Evolutionary conservation across 2,113 vertebrate species (phyloP).

Genomic region (Microcebus jonahi): DNA sequence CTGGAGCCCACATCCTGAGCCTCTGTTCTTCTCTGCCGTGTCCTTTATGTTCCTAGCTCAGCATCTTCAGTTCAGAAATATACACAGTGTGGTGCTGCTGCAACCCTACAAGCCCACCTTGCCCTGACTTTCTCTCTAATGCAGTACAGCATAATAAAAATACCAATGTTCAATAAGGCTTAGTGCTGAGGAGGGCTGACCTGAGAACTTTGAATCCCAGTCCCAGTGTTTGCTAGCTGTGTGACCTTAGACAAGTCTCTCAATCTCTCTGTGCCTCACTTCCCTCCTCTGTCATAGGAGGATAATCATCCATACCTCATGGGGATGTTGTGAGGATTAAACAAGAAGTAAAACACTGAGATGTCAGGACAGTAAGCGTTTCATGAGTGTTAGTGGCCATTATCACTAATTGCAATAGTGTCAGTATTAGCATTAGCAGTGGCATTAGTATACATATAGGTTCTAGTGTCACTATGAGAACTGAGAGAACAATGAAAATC

Average conservation of each 20-base stretch:
- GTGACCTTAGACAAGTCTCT: background rate
- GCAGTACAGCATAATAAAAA: background rate
- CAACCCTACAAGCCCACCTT: background rate
- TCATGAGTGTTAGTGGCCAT: background rate
- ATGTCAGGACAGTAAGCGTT: background rate
- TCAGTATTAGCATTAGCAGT: background rate
- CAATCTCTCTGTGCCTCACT: background rate
- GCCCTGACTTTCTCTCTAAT: background rate
- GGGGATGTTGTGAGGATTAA: background rate
- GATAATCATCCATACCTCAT: background rate
- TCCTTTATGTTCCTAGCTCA: background rate
- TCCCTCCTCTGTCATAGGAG: background rate
- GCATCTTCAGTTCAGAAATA: background rate
- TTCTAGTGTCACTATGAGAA: background rate
- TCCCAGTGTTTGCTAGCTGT: background rate
- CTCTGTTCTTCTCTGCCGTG: background rate
- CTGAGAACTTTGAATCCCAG: background rate
- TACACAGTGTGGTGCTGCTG: background rate
- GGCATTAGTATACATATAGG: background rate
- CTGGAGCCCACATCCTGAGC: background rate
- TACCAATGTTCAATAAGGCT: background rate
- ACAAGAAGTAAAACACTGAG: background rate
- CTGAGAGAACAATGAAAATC: background rate
- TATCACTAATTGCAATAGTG: background rate
- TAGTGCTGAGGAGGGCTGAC: background rate